A percentile compares a stretch with the other conserved stretches of the same genome.
phyloP scores from a whole-genome alignment of 2,888 invertebrate genomes.

The Corythucha ciliata region DNA sequence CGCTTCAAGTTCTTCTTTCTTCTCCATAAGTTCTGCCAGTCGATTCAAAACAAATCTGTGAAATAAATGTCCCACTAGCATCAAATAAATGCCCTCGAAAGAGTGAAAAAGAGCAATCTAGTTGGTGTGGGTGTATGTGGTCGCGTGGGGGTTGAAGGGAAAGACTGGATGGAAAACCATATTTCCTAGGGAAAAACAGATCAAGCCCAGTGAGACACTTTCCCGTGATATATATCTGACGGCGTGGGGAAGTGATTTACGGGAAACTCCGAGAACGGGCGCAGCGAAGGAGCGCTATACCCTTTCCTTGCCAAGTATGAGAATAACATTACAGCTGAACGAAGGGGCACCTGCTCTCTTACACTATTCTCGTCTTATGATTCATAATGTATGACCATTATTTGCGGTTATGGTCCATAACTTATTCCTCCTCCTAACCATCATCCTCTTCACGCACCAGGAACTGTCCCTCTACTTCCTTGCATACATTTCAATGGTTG shows the following conservation, averaged over 20 bases:
- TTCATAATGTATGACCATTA: conserved; percentile 21
- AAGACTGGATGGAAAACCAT: no score
- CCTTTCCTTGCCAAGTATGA: no score
- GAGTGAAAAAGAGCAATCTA: no score
- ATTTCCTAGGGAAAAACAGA: no score
- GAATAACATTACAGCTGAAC: not conserved
- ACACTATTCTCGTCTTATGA: no score
- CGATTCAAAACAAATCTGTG: conserved; percentile 23
- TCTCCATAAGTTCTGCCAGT: conserved; percentile 20
- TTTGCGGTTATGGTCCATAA: conserved; percentile 20
- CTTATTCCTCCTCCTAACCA: conserved; percentile 6
- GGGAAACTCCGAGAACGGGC: not conserved
- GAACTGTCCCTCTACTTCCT: conserved; percentile 3
- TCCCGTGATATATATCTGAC: not conserved
- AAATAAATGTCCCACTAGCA: no score
- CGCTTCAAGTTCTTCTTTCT: conserved; percentile 18
- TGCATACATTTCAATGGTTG: no score
- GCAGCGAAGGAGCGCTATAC: no score
- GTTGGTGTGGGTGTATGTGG: no score
- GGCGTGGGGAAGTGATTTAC: not conserved
- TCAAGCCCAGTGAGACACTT: no score
- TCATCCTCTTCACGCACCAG: not conserved
- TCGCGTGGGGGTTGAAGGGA: no score
- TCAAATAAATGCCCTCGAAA: no score
- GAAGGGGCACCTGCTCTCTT: conserved; percentile 2